Conservation (phyloP, 2,113 vertebrate genomes). For the Haemorhous mexicanus region DNA sequence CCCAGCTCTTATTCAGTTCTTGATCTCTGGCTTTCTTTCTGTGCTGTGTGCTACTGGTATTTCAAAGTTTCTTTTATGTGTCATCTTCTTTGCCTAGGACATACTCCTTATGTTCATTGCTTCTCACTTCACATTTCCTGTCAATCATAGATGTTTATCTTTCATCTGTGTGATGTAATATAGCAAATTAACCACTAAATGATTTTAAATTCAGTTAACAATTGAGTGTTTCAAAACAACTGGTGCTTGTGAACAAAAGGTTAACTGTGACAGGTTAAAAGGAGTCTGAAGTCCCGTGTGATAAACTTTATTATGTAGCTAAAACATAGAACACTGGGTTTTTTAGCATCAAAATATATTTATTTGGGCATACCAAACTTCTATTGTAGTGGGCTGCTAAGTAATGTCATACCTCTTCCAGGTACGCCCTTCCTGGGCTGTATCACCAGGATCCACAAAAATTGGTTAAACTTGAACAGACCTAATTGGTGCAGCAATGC, state of each 20-base stretch:
- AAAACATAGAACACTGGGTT: not conserved
- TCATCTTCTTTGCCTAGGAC: not conserved
- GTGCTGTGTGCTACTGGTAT: not conserved
- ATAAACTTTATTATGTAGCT: not conserved
- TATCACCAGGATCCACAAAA: not conserved
- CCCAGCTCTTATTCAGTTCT: not conserved
- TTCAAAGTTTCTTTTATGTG: not conserved
- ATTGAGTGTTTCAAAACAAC: not conserved
- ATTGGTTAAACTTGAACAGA: not conserved
- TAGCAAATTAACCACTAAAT: not conserved
- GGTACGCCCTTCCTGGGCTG: not conserved
- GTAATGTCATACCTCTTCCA: not conserved
- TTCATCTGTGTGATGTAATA: not conserved
- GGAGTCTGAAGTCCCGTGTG: not conserved
- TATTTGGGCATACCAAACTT: not conserved
- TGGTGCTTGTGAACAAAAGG: not conserved
- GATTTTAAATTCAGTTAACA: not conserved
- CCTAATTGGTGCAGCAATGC: not conserved
- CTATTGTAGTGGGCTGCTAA: not conserved
- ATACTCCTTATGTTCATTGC: not conserved
- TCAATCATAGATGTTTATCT: not conserved
- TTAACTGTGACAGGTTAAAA: not conserved
- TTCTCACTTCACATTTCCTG: not conserved
- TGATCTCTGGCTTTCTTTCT: not conserved
- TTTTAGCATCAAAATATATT: not conserved